Percentiles rank a stretch among this genome's conserved stretches.
Evolutionary conservation across 2,797 vertebrate genomes (phyloP).

Genomic region (Florisuga fusca): DNA sequence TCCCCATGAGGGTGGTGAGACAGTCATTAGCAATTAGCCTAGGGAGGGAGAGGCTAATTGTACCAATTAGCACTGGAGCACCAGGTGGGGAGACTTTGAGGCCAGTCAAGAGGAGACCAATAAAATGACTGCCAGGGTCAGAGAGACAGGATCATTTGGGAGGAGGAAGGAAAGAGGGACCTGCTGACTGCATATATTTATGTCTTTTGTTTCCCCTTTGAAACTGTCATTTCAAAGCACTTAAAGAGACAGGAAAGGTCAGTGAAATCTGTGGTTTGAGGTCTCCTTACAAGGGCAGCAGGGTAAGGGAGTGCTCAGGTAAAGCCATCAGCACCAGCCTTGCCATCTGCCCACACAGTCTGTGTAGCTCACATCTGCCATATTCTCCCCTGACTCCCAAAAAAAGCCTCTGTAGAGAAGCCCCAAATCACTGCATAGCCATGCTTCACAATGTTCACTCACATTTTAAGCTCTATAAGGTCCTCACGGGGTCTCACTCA

Average conservation of each 20-base stretch:
- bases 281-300: background rate
- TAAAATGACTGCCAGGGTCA: background rate
- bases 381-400: background rate
- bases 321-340: background rate
- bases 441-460: background rate
- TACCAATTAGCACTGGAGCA: constrained; percentile 48
- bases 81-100: constrained; percentile 32
- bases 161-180: background rate
- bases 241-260: background rate
- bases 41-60: constrained; percentile 48
- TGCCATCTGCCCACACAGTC: background rate
- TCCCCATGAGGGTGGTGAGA: background rate
- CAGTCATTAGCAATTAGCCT: constrained; percentile 37
- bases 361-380: background rate
- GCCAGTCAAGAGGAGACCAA: background rate
- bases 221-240: background rate
- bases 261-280: background rate
- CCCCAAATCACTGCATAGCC: background rate
- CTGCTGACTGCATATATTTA: background rate
- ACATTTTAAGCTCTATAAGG: constrained; percentile 13
- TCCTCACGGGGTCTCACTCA: constrained; percentile 5
- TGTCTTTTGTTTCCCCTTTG: background rate
- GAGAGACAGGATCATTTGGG: background rate
- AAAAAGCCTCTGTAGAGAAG: background rate
- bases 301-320: background rate